Evolutionary conservation across 2,888 invertebrate genomes (phyloP), one percentile per base, ranked within the genome.

Genomic region (Melanotus villosus): DNA sequence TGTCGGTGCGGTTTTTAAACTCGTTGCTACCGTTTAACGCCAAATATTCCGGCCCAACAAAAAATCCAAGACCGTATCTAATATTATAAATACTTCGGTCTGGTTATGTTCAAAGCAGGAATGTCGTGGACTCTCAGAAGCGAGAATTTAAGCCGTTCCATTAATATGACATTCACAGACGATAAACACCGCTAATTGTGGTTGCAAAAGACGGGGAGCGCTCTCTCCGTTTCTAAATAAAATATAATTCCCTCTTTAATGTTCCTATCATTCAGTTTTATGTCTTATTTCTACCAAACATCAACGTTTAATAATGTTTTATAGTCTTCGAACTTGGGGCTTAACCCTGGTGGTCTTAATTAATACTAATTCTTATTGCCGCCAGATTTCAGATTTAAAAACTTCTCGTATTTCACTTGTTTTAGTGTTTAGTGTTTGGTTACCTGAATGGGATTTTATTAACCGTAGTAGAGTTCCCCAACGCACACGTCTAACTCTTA

Each of bases 91-190:
- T 65, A 47, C 41, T 68, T 68, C 63, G 58, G 58, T 47, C 41
- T 63, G 56, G 57, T 68, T 63, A 32, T 50, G 43, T 32, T 57
- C 38, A 36, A 67, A 67, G 63, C 47, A 30, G 63, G 68, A 68
- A 68, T 68, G 68, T 43, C 50, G 58, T 57, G 56, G 63, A 57
- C 50, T 57, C 47, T 50, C 18, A 32, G 43, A 47, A 62, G 54
- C 43, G 54, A 23, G 54, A 60, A 43, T 67, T 60, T 36, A 62
- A 58, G 63, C 57, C 41, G 57, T 57, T 68, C 58, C 66, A 66
- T 70, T 70, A 66, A 66, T 70, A 66, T 65, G 70, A 66, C 65
- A 70, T 70, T 66, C 65, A 50, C 62, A 57, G 66, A 70, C 70
- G 69, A 66, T 70, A 66, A 70, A 66, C 62, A 41, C 34, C 45